Evolutionary conservation across 2,113 vertebrate species (phyloP).

Genomic region (Oceanodroma tethys): DNA sequence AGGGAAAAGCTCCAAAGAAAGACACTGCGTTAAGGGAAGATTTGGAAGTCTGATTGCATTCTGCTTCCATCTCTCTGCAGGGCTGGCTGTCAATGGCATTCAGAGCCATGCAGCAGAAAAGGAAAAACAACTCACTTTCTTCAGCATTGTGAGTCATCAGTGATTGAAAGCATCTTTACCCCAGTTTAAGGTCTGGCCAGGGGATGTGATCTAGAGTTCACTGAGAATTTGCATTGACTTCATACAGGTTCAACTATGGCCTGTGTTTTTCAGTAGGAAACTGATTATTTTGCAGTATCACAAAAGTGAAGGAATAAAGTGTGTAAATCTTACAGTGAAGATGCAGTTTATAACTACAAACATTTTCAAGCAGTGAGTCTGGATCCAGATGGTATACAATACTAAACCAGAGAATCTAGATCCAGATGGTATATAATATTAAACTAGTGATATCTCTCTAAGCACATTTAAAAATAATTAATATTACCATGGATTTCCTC

Average conservation of each 20-base stretch:
- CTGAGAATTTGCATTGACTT: neutral
- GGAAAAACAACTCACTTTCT: constrained; percentile 33
- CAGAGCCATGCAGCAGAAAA: neutral
- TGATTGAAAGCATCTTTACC: constrained; percentile 25
- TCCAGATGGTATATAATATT: constrained; percentile 45
- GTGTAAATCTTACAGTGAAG: neutral
- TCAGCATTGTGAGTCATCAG: neutral
- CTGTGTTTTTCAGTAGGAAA: neutral
- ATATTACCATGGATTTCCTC: constrained; percentile 39
- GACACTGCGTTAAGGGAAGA: constrained; percentile 54
- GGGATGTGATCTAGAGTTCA: neutral
- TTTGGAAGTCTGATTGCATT: constrained; percentile 65
- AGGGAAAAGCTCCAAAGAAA: constrained; percentile 57
- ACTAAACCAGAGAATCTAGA: constrained; percentile 34
- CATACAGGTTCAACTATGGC: neutral
- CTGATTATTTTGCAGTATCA: neutral
- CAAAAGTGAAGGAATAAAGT: neutral
- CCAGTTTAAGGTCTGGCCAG: neutral
- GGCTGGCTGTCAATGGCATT: constrained; percentile 50
- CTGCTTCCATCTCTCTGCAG: constrained; percentile 55
- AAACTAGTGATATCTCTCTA: constrained; percentile 25
- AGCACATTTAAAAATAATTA: constrained; percentile 51
- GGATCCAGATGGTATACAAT: constrained; percentile 36
- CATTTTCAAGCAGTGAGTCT: neutral
- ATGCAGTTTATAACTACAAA: neutral